These are phyloP conservation scores for Chascanopsetta lugubris DNA, from an alignment of 2,113 vertebrate species.

Conservation along the genomic window DNA sequence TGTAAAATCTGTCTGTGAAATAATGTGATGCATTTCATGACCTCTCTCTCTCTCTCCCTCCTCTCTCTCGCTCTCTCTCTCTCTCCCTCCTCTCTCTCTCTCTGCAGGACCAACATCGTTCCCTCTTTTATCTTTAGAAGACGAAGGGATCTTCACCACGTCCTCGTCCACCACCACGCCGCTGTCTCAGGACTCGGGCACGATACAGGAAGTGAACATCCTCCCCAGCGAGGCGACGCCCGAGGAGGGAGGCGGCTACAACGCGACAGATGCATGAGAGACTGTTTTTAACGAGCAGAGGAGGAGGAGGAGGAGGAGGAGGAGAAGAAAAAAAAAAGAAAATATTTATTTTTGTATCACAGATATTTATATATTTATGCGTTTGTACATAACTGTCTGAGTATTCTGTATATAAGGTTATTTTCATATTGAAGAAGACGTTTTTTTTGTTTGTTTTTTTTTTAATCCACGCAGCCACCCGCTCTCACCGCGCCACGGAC, in stretches of 20 bases:
- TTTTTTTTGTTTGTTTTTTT: slow-evolving; percentile 54
- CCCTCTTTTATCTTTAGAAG: slow-evolving; percentile 83
- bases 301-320: too few species aligned
- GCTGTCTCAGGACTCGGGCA: slow-evolving; percentile 70
- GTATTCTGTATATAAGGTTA: slow-evolving; percentile 84
- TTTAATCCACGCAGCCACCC: too few species aligned
- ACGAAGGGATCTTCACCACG: slow-evolving; percentile 76
- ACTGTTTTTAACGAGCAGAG: slow-evolving; percentile 74
- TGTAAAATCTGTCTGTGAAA: too few species aligned
- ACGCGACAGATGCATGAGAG: slow-evolving; percentile 65
- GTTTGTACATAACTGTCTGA: slow-evolving; percentile 94
- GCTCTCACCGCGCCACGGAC: slow-evolving; percentile 41
- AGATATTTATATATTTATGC: slow-evolving; percentile 99
- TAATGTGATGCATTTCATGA: too few species aligned
- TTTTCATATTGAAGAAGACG: slow-evolving; percentile 78
- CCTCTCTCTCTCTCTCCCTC: too few species aligned
- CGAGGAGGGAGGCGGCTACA: slow-evolving; percentile 48
- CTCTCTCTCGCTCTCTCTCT: too few species aligned
- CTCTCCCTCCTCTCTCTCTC: neutral
- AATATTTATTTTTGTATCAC: slow-evolving; percentile 99
- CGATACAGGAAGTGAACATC: slow-evolving; percentile 74
- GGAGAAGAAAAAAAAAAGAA: slow-evolving; percentile 81
- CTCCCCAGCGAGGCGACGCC: slow-evolving; percentile 49
- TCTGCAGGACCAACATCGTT: slow-evolving; percentile 77
- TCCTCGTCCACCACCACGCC: slow-evolving; percentile 72